Percentiles rank a stretch among this genome's conserved stretches.
Conservation (phyloP, 2,113 vertebrate genomes). For the Gadus chalcogrammus region DNA sequence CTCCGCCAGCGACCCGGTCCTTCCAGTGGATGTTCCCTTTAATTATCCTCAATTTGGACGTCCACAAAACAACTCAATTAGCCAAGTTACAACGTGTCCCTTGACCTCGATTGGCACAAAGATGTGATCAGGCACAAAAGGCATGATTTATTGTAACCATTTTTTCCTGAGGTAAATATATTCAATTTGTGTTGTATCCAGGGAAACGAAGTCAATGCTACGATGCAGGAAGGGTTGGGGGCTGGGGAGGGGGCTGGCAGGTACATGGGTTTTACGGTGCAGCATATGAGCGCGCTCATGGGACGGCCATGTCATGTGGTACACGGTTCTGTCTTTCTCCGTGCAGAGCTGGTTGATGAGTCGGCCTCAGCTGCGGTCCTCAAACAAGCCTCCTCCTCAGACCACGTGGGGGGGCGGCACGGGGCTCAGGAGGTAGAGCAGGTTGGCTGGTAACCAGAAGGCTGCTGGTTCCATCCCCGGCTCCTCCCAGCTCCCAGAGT, state of each 20-base stretch:
- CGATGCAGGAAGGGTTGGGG: conserved; percentile 41
- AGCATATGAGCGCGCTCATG: too few relatives aligned
- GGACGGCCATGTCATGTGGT: conserved; percentile 5
- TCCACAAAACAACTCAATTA: conserved; percentile 22
- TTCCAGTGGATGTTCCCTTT: conserved; percentile 26
- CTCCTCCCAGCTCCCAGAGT: too few relatives aligned
- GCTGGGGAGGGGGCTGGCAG: conserved; percentile 3
- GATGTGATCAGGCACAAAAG: conserved; percentile 31
- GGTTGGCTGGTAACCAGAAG: too few relatives aligned
- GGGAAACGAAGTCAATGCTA: conserved; percentile 29
- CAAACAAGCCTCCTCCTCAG: conserved; percentile 30
- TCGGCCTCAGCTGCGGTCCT: conserved; percentile 40
- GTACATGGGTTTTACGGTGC: too few relatives aligned
- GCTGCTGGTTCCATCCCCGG: too few relatives aligned
- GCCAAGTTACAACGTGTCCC: conserved; percentile 3
- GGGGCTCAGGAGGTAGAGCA: too few relatives aligned
- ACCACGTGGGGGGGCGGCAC: too few relatives aligned
- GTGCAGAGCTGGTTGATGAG: conserved; percentile 42
- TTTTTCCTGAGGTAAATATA: conserved; percentile 31
- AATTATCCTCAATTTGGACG: conserved; percentile 43
- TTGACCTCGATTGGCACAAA: conserved; percentile 27
- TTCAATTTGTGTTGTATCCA: conserved; percentile 29
- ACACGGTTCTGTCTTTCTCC: conserved; percentile 23
- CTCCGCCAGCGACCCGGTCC: conserved; percentile 30
- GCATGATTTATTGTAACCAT: conserved; percentile 13